Evolutionary conservation across 2,888 invertebrate genomes (phyloP).

Genomic region (Abrostola tripartita): DNA sequence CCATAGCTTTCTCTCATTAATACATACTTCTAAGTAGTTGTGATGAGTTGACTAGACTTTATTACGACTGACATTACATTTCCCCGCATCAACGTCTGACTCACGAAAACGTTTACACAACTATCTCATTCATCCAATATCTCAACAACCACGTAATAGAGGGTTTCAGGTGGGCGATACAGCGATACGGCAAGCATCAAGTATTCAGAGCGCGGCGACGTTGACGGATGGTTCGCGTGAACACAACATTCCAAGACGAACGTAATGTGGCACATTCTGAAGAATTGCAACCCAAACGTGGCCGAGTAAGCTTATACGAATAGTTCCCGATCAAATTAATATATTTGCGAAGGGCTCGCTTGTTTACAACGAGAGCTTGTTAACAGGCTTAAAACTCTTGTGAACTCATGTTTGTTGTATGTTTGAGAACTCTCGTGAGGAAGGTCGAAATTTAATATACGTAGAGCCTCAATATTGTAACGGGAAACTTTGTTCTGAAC

Average conservation of each 20-base stretch:
- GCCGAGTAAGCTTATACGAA: conserved; percentile 25
- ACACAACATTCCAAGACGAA: conserved; percentile 33
- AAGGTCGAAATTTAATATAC: neutral
- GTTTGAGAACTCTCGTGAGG: neutral
- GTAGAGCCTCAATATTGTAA: neutral
- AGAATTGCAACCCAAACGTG: conserved; percentile 30
- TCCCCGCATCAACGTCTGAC: conserved; percentile 20
- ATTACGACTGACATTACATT: neutral
- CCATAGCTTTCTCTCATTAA: no score
- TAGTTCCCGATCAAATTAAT: conserved; percentile 38
- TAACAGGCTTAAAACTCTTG: neutral
- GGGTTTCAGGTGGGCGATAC: conserved; percentile 52
- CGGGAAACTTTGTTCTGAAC: neutral
- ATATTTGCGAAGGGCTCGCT: conserved; percentile 11
- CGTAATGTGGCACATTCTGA: conserved; percentile 40
- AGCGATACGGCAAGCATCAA: conserved; percentile 58
- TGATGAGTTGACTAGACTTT: no score
- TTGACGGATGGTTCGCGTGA: conserved; percentile 66
- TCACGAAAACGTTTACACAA: conserved; percentile 18
- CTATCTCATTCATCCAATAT: conserved; percentile 23
- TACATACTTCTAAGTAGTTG: no score
- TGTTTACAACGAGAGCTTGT: neutral
- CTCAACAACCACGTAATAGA: conserved; percentile 22
- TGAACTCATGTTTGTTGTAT: neutral
- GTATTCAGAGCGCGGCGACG: conserved; percentile 70